These are phyloP conservation scores for Pipra filicauda DNA, from an alignment of 2,113 vertebrate genomes.

Conservation along the genomic window DNA sequence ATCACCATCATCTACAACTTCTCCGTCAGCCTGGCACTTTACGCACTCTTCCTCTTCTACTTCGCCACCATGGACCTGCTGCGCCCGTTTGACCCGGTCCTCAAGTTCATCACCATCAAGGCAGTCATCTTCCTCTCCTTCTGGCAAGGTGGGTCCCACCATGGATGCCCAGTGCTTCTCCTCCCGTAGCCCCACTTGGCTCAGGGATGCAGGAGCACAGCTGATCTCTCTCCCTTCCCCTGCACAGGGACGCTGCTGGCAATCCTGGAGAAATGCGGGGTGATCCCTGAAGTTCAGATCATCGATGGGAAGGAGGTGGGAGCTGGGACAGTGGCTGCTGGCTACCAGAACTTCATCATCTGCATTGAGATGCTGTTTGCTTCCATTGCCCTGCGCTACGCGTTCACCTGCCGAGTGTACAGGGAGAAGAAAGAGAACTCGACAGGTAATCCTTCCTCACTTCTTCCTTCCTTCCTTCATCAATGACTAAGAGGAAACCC, in stretches of 20 bases:
- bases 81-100: constrained; percentile 86
- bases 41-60: constrained; percentile 93
- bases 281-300: constrained; percentile 86
- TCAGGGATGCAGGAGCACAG: not conserved
- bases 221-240: not conserved
- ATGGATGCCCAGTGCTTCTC: accelerated
- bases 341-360: constrained; percentile 96
- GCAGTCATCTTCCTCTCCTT: constrained; percentile 96
- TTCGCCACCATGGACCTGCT: constrained; percentile 91
- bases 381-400: constrained; percentile 86
- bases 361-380: constrained; percentile 96
- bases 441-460: constrained; percentile 74
- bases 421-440: constrained; percentile 84
- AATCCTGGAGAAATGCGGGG: constrained; percentile 88
- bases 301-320: constrained; percentile 84
- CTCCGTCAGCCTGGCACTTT: constrained; percentile 92
- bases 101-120: constrained; percentile 98
- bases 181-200: not conserved
- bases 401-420: constrained; percentile 90
- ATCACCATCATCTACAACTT: constrained; percentile 94
- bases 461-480: not conserved
- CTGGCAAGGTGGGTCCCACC: constrained; percentile 88
- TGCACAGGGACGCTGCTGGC: constrained; percentile 86
- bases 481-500: not conserved
- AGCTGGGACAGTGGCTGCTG: constrained; percentile 90